These are phyloP conservation scores for Lochmaea crataegi DNA, from an alignment of 2,888 invertebrate species.

Conservation along the genomic window DNA sequence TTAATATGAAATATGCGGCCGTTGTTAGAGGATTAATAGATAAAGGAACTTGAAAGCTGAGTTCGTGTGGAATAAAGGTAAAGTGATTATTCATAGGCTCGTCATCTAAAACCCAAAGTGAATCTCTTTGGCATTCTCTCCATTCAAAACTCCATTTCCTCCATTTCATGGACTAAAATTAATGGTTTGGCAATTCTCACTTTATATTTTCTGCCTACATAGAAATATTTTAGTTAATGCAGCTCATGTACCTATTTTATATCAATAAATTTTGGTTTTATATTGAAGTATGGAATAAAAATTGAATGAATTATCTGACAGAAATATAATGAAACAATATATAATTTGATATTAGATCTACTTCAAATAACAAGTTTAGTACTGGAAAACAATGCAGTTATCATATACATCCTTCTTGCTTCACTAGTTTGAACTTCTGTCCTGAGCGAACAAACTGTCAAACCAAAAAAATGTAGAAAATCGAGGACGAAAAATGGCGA, in stretches of 20 bases:
- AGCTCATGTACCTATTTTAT: background rate
- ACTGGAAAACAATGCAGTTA: too few relatives aligned
- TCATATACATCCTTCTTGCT: too few relatives aligned
- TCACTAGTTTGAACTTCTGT: too few relatives aligned
- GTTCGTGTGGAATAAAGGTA: constrained; percentile 3
- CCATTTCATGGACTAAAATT: constrained; percentile 38
- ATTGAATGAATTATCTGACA: too few relatives aligned
- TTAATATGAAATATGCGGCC: background rate
- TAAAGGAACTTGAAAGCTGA: constrained; percentile 1
- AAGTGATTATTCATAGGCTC: constrained; percentile 25
- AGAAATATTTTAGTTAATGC: constrained; percentile 4
- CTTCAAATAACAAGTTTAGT: too few relatives aligned
- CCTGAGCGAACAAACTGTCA: too few relatives aligned
- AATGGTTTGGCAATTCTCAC: constrained; percentile 43
- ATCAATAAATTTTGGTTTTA: background rate
- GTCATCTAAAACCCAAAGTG: constrained; percentile 21
- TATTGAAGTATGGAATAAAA: too few relatives aligned
- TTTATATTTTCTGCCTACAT: constrained; percentile 24
- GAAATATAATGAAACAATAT: too few relatives aligned
- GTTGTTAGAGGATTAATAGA: background rate
- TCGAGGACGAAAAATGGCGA: too few relatives aligned
- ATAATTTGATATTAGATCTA: too few relatives aligned
- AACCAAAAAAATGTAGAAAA: too few relatives aligned
- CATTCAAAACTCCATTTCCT: constrained; percentile 27
- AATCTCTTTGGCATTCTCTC: constrained; percentile 16